Percentiles rank a stretch among this genome's conserved stretches.
Evolutionary conservation across 2,113 vertebrate genomes (phyloP).

Genomic region (Chionomys nivalis): DNA sequence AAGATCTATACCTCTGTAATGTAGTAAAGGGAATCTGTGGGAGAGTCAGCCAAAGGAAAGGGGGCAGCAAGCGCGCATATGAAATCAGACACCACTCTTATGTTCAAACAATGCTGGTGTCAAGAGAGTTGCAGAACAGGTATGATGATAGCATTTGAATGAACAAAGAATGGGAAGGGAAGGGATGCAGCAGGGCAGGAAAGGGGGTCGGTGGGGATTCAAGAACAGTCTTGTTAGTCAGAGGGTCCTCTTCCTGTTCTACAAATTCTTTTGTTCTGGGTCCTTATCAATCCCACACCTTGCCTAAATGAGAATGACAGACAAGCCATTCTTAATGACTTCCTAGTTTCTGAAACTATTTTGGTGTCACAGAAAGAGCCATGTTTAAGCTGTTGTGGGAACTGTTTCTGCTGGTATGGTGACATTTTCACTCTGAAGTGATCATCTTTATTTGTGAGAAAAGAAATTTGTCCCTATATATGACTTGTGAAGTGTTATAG

Average conservation of each 20-base stretch:
- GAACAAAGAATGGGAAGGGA: constrained; percentile 57
- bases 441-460: background rate
- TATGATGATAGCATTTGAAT: constrained; percentile 49
- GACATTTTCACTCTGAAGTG: constrained; percentile 47
- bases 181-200: constrained; percentile 55
- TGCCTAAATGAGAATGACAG: constrained; percentile 75
- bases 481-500: background rate
- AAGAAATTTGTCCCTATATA: background rate
- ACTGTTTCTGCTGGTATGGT: background rate
- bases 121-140: constrained; percentile 55
- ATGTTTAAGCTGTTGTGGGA: background rate
- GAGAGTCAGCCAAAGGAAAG: constrained; percentile 14
- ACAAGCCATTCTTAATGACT: constrained; percentile 76
- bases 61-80: background rate
- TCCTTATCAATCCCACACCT: constrained; percentile 80
- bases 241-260: constrained; percentile 84
- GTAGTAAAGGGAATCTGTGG: background rate
- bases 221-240: constrained; percentile 77
- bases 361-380: constrained; percentile 39
- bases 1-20: background rate
- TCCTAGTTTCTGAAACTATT: constrained; percentile 76
- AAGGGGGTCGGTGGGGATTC: constrained; percentile 62
- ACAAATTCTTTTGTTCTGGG: constrained; percentile 79
- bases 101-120: background rate
- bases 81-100: background rate